Conservation (phyloP, 2,888 invertebrate genomes). For the Troglohyphantes excavatus region DNA sequence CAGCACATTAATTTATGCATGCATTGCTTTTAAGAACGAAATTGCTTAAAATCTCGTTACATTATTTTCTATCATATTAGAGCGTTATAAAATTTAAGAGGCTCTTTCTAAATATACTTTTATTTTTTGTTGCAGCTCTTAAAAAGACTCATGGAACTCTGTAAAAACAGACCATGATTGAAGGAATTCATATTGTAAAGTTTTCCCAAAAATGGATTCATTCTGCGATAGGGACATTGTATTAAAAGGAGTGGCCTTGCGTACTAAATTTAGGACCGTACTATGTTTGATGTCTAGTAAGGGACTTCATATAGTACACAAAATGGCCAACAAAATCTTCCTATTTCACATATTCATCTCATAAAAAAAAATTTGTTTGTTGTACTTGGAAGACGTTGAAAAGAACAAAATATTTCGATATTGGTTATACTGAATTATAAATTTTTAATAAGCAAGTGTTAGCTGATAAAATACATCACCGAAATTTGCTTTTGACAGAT, state of each 20-base stretch:
- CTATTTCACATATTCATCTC: too few species aligned
- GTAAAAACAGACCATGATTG: constrained; percentile 62
- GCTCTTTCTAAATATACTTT: constrained; percentile 29
- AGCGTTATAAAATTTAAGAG: not conserved
- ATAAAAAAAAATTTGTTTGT: too few species aligned
- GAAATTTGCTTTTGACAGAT: too few species aligned
- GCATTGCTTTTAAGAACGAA: not conserved
- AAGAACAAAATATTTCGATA: too few species aligned
- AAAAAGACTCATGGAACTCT: constrained; percentile 51
- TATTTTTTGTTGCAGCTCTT: constrained; percentile 52
- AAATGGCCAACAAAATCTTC: not conserved
- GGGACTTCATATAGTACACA: not conserved
- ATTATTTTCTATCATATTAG: not conserved
- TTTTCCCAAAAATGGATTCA: constrained; percentile 1
- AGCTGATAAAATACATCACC: too few species aligned
- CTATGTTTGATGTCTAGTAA: not conserved
- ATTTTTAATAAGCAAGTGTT: too few species aligned
- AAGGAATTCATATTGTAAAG: constrained; percentile 38
- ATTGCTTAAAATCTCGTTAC: not conserved
- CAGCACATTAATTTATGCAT: not conserved
- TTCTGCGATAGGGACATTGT: constrained; percentile 35
- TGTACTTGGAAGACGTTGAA: too few species aligned
- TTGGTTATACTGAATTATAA: too few species aligned
- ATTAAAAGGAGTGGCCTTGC: not conserved
- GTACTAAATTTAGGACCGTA: not conserved